Percentiles rank a stretch among this genome's conserved stretches.
Conservation (phyloP, 2,888 invertebrate species). For the Spodoptera picta region DNA sequence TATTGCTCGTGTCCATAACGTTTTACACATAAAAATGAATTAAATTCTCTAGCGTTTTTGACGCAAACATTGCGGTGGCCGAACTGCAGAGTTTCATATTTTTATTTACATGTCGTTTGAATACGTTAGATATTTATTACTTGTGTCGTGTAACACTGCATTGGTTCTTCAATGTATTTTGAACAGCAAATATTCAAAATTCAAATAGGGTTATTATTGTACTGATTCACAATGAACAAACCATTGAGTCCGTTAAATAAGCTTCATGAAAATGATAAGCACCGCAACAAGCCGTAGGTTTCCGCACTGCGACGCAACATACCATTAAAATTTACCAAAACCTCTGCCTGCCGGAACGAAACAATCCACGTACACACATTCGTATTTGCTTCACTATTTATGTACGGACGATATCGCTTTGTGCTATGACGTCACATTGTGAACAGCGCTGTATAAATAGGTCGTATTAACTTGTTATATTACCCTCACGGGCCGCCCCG, state of each 20-base stretch:
- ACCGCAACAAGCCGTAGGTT: slow-evolving; percentile 60
- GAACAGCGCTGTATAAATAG: slow-evolving; percentile 57
- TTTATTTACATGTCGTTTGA: slow-evolving; percentile 10
- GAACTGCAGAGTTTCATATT: slow-evolving; percentile 26
- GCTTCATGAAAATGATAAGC: slow-evolving; percentile 42
- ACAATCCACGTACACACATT: slow-evolving; percentile 68
- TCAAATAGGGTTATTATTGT: background rate
- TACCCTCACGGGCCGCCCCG: slow-evolving; percentile 40
- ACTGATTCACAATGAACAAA: slow-evolving; percentile 10
- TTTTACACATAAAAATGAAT: slow-evolving; percentile 17
- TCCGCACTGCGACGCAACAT: slow-evolving; percentile 79
- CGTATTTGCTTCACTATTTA: slow-evolving; percentile 67
- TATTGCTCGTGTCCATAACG: slow-evolving; percentile 7
- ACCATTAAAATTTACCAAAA: slow-evolving; percentile 81
- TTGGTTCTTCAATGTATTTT: slow-evolving; percentile 10
- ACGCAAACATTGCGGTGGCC: slow-evolving; percentile 22
- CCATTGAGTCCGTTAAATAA: slow-evolving; percentile 24
- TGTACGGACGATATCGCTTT: slow-evolving; percentile 50
- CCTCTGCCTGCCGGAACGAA: slow-evolving; percentile 70
- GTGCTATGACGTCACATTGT: slow-evolving; percentile 66
- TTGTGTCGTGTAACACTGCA: slow-evolving; percentile 8
- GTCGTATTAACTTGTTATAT: slow-evolving; percentile 54
- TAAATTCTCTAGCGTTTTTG: slow-evolving; percentile 15
- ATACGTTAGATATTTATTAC: slow-evolving; percentile 17
- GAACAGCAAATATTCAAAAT: slow-evolving; percentile 9